Evolutionary conservation across 2,888 invertebrate species (phyloP).

Genomic region (Theristus sp.): DNA sequence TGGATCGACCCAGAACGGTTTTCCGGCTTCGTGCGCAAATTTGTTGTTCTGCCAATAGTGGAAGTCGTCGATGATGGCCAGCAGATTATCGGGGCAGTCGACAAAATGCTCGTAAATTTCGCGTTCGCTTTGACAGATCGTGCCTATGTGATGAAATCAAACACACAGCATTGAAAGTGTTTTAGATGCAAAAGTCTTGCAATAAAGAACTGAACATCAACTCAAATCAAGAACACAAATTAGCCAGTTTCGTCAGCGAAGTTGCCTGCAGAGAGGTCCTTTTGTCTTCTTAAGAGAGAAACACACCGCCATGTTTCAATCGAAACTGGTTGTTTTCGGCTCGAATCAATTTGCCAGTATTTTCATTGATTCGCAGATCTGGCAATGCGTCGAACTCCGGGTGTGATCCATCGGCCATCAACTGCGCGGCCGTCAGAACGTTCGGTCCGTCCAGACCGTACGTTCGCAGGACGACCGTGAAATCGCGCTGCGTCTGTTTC

Average conservation of each 20-base stretch:
- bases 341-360: neutral
- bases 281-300: too few species aligned
- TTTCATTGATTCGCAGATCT: neutral
- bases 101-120: neutral
- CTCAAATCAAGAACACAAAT: too few species aligned
- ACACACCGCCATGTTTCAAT: too few species aligned
- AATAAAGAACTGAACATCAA: too few species aligned
- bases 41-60: neutral
- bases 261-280: too few species aligned
- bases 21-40: neutral
- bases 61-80: neutral
- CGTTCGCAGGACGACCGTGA: neutral
- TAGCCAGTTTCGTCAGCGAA: too few species aligned
- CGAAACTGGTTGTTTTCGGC: too few species aligned
- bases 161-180: neutral
- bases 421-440: neutral
- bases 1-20: neutral
- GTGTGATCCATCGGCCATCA: neutral
- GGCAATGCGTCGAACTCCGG: neutral
- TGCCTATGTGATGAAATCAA: neutral
- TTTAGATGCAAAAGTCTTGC: too few species aligned
- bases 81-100: neutral
- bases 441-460: neutral
- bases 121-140: neutral
- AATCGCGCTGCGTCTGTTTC: neutral